A percentile compares a stretch with the other conserved stretches of the same genome.
Evolutionary conservation across 2,888 invertebrate species (phyloP).

Genomic region (Nymphalis polychloros): DNA sequence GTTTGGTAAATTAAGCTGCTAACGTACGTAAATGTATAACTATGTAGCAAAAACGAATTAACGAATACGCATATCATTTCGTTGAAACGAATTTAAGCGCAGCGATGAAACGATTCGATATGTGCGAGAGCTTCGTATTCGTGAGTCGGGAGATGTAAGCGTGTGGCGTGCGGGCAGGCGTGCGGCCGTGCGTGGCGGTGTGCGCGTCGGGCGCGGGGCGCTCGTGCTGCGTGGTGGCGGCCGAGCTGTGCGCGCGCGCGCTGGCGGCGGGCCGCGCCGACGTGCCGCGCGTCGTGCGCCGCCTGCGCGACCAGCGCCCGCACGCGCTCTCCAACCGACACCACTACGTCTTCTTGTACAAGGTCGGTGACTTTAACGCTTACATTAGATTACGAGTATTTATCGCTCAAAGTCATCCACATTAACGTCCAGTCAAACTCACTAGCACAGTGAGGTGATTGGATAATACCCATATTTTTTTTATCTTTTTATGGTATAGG

Average conservation of each 20-base stretch:
- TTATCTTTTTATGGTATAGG: too few species aligned
- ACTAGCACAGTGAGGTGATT: too few species aligned
- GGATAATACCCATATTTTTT: too few species aligned
- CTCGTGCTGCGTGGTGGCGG: conserved; percentile 91
- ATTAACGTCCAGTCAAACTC: too few species aligned
- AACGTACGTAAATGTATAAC: too few species aligned
- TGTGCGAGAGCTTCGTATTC: not conserved
- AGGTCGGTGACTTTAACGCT: not conserved
- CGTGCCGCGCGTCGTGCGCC: conserved; percentile 92
- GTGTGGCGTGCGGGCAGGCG: conserved; percentile 60
- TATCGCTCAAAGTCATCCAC: not conserved
- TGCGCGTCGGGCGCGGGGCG: conserved; percentile 96
- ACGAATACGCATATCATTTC: too few species aligned
- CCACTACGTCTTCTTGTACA: conserved; percentile 94
- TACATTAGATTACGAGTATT: too few species aligned
- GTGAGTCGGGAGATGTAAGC: not conserved
- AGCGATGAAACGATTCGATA: too few species aligned
- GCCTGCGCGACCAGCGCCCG: conserved; percentile 92
- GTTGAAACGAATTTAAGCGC: too few species aligned
- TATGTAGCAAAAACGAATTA: too few species aligned
- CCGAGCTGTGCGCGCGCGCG: conserved; percentile 93
- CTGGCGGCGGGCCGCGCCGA: conserved; percentile 90
- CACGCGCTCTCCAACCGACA: conserved; percentile 95
- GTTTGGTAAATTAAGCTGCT: too few species aligned
- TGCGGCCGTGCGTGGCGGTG: conserved; percentile 89